Evolutionary conservation across 2,113 vertebrate genomes (phyloP).

Genomic region (Oncorhynchus masou): DNA sequence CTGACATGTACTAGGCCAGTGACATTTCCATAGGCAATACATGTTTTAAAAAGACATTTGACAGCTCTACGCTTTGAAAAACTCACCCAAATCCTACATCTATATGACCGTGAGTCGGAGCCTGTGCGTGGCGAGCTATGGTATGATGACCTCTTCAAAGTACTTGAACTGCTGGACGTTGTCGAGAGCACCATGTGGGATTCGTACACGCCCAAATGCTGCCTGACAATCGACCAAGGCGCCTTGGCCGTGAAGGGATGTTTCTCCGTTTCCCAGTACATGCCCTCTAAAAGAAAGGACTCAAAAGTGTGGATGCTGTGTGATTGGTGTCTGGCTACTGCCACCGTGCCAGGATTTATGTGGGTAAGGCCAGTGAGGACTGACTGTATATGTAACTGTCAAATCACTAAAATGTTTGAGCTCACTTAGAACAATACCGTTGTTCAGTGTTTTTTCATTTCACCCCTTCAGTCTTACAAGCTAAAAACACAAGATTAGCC

Average conservation of each 20-base stretch:
- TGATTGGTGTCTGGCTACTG: conserved; percentile 80
- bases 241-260: conserved; percentile 70
- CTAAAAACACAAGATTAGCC: not conserved
- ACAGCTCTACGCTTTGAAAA: conserved; percentile 77
- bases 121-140: conserved; percentile 72
- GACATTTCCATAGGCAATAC: conserved; percentile 82
- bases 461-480: not conserved
- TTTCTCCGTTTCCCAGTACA: conserved; percentile 75
- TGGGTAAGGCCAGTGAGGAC: conserved; percentile 67
- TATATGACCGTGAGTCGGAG: conserved; percentile 74
- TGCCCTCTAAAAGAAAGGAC: conserved; percentile 78
- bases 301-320: conserved; percentile 82
- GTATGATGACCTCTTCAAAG: conserved; percentile 78
- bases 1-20: conserved; percentile 81
- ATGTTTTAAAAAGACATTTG: conserved; percentile 80
- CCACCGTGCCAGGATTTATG: conserved; percentile 72
- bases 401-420: conserved; percentile 10
- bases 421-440: not conserved
- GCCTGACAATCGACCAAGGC: conserved; percentile 76
- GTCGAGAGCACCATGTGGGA: conserved; percentile 80
- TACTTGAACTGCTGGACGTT: conserved; percentile 76
- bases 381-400: not conserved
- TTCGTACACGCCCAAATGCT: conserved; percentile 74
- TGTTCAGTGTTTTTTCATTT: not conserved
- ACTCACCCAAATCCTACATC: conserved; percentile 77